Evolutionary conservation across 2,888 invertebrate species (phyloP), one percentile per base, ranked within the genome.

Genomic region (Tuberolachnus salignus): DNA sequence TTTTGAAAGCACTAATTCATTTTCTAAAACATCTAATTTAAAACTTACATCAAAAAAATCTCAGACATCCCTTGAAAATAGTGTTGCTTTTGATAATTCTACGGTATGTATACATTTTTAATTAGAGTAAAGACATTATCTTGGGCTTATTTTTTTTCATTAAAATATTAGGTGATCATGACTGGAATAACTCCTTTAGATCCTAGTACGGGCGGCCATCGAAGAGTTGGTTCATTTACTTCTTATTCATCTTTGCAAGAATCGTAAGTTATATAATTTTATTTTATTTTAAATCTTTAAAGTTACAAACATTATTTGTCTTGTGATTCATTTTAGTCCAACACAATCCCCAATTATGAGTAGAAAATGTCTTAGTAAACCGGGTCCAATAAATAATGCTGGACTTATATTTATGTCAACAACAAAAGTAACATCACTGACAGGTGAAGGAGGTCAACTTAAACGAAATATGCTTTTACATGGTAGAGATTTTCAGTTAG

Each of bases 361-460:
- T 63, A 67, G 80, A 59, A 80, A 81, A 74, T 63, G 63, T 53
- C 53, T 80, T 34, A 70, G 73, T 16, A 81, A 86, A 81, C 93
- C 93, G 0, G 92, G 92, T 0, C 90, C 91, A 63, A 91, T 94
- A 74, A 92, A 94, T 85, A 95, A 94, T 86, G 88, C 89, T 81
- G 88, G 88, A 71, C 87, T 95, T 81, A 88, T 93, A 9, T 89
- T 89, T 10, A 88, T 88, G 59, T 88, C 82, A 16, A 80, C 89
- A 83, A 86, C 88, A 10, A 88, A 88, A 87, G 90, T 91, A 23
- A 88, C 90, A 61, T 91, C 93, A 1, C 87, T 95, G 82, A 96
- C 95, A 3, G 94, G 94, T 73, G 96, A 96, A 87, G 95, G 95
- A 82, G 95, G 95, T 0, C 90, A 92, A 83, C 87, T 96, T 81